Percentiles rank a stretch among this genome's conserved stretches.
Conservation (phyloP, 2,888 invertebrate genomes). For the Drosophila silvestris region DNA sequence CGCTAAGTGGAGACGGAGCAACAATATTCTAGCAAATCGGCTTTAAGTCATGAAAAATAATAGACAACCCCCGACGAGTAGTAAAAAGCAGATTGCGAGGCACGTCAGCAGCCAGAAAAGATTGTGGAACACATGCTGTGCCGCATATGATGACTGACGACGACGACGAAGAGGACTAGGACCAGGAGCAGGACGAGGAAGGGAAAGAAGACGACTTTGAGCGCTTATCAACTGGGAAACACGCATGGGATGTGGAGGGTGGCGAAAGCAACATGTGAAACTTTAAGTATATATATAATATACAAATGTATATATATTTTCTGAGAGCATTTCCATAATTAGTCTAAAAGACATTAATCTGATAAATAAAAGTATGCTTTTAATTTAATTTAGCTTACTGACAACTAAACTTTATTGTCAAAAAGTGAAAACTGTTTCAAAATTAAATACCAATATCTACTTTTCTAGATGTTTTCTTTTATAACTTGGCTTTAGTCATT, state of each 20-base stretch:
- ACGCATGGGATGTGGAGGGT: slow-evolving; percentile 54
- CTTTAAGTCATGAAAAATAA: slow-evolving; percentile 84
- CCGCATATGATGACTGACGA: slow-evolving; percentile 77
- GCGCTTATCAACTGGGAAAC: slow-evolving; percentile 69
- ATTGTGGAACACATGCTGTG: slow-evolving; percentile 85
- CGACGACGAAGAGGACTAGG: slow-evolving; percentile 2
- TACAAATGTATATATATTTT: slow-evolving; percentile 1
- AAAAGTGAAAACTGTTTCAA: neutral
- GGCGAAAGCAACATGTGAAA: slow-evolving; percentile 71
- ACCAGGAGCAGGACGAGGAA: neutral
- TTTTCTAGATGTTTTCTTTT: neutral
- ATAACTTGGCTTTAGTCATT: neutral
- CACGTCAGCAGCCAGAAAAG: slow-evolving; percentile 70
- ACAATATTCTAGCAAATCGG: slow-evolving; percentile 85
- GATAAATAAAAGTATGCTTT: neutral
- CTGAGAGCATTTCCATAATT: neutral
- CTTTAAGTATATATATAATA: neutral
- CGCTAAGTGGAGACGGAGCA: slow-evolving; percentile 64
- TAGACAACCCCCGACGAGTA: slow-evolving; percentile 75
- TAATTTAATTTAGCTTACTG: neutral
- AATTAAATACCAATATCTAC: neutral
- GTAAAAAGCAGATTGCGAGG: slow-evolving; percentile 80
- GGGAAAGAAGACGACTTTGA: slow-evolving; percentile 16
- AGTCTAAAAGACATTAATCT: neutral
- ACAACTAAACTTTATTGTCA: neutral